These are phyloP conservation scores for Synanthedon myopaeformis DNA, from an alignment of 2,888 invertebrate species.

Conservation along the genomic window DNA sequence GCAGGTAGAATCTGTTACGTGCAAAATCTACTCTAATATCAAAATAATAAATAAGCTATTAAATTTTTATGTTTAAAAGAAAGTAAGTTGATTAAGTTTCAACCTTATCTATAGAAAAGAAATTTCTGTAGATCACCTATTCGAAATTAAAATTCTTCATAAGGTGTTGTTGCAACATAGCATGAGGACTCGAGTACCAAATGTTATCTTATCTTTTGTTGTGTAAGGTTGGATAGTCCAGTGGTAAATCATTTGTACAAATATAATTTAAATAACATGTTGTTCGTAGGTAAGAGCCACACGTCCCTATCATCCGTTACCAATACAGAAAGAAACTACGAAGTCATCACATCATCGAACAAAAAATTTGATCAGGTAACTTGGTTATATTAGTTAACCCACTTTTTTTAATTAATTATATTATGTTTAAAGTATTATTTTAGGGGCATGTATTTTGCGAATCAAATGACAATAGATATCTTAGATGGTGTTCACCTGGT, in stretches of 20 bases:
- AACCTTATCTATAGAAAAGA: too few species aligned
- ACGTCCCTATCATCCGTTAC: slow-evolving; percentile 32
- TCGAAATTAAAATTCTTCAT: not conserved
- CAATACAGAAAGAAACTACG: slow-evolving; percentile 17
- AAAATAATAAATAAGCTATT: too few species aligned
- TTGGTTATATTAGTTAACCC: not conserved
- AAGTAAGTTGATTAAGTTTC: too few species aligned
- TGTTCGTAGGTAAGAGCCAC: slow-evolving; percentile 50
- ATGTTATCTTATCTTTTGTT: slow-evolving; percentile 50
- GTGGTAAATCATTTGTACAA: slow-evolving; percentile 18
- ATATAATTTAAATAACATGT: slow-evolving; percentile 42
- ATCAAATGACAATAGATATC: too few species aligned
- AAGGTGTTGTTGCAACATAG: not conserved
- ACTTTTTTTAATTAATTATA: too few species aligned
- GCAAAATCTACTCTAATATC: too few species aligned
- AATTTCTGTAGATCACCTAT: not conserved
- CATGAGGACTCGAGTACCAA: not conserved
- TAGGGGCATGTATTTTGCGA: too few species aligned
- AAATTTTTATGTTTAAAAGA: too few species aligned
- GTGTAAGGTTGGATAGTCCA: slow-evolving; percentile 30
- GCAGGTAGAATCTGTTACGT: too few species aligned
- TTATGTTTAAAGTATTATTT: too few species aligned
- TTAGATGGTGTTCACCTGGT: too few species aligned
- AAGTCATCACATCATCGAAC: slow-evolving; percentile 10
- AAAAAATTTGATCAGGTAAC: slow-evolving; percentile 33